Evolutionary conservation across 2,797 vertebrate genomes (phyloP), one percentile per base, ranked within the genome.

Genomic region (Xenopus petersii): DNA sequence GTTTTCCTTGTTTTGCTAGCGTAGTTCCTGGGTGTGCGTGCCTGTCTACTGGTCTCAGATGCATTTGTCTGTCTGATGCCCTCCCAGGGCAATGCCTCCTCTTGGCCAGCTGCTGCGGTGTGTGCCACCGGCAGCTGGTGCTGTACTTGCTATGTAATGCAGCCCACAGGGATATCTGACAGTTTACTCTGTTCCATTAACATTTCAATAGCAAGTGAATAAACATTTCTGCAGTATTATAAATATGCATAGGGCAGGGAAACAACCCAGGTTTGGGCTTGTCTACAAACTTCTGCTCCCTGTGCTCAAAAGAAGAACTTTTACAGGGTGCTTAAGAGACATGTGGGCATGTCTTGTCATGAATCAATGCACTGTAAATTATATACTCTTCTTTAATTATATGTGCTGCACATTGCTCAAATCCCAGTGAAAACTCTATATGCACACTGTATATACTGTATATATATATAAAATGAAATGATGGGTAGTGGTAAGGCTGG

Each of bases 31-130:
- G 59, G 24, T 60, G 24, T 73, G 80, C 82, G 83, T 88, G 84
- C 83, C 81, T 82, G 81, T 59, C 81, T 73, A 79, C 79, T 82
- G 72, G 83, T 82, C 77, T 80, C 65, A 82, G 81, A 81, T 81
- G 82, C 66, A 62, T 60, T 72, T 60, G 70, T 82, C 70, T 58
- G 67, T 82, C 68, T 81, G 69, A 80, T 83, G 71, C 84, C 84
- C 84, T 86, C 2, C 0, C 26, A 58, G 82, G 84, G 81, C 79
- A 81, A 71, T 80, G 80, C 83, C 83, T 83, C 73, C 83, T 83
- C 82, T 85, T 86, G 87, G 87, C 89, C 81, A 87, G 83, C 81
- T 4, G 66, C 79, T 79, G 82, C 80, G 74, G 30, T 26, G 51
- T 75, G 70, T 49, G 75, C 68, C 59, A 0, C 15, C 64, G 70